Base-by-base conservation (phyloP, 2,113 vertebrate species). In the Sebastes schlegelii region DNA sequence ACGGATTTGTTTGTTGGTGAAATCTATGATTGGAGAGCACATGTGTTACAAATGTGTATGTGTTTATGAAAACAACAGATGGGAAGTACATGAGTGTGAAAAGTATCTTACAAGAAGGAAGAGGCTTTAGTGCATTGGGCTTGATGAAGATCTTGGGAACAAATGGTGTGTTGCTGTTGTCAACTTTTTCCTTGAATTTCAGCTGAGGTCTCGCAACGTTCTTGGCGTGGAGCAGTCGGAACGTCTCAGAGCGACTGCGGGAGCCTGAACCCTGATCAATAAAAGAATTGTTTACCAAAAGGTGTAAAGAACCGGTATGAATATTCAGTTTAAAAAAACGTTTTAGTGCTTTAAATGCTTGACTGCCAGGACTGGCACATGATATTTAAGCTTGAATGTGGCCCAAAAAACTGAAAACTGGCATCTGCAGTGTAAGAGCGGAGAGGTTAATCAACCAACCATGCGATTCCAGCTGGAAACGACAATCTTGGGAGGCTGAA, bases 391-490 rank as follows among this genome's bases (percentile, higher is more conserved):
- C 42, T 58, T 74, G 40, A 84, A 84, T 1, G 8, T 9, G 19
- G 45, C 51, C 34, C 54, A 84, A 70, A 75, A 64, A 49, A 71
- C 23, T 58, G 64, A 75, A 64, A 49, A 71, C 23, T 58, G 64
- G 58, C 51, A 80, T 79, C 49, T 78, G 62, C 26, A 73, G 57
- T 5, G 6, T 49, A 45, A 58, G 58, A 70, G 72, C 23, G 0
- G 21, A 71, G 54, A 79, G 80, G 57, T 75, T 77, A 72, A 80
- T 72, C 79, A 40, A 23, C 94, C 93, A 85, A 99, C 98, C 97
- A 96, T 99, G 12, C 98, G 97, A 94, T 99, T 99, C 98, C 98
- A 99, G 94, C 98, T 99, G 86, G 98, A 99, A 85, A 99, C 63
- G 0, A 99, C 93, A 0, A 97, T 97, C 94, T 99, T 97, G 2